Conservation (phyloP, 2,888 invertebrate genomes). For the Ethmia dodecea region DNA sequence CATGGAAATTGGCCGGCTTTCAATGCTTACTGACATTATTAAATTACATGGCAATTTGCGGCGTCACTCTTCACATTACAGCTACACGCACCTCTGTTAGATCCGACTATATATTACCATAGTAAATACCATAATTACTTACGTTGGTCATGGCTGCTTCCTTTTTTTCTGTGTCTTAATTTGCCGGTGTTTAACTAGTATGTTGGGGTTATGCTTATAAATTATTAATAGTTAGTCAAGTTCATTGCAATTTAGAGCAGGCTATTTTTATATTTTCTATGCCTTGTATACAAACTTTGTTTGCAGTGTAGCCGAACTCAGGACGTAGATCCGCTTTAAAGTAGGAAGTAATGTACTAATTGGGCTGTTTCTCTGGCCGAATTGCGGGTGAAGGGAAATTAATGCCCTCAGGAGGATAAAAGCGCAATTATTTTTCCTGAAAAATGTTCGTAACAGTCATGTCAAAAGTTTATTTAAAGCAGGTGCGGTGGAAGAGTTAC, state of each 20-base stretch:
- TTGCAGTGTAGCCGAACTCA: too few species aligned
- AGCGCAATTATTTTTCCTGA: conserved; percentile 61
- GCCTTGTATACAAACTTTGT: too few species aligned
- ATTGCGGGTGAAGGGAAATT: conserved; percentile 64
- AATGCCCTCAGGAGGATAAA: conserved; percentile 64
- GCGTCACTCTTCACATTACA: conserved; percentile 23
- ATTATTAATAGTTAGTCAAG: conserved; percentile 12
- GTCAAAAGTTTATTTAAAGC: conserved; percentile 62
- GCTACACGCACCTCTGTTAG: conserved; percentile 29
- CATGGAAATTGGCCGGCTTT: conserved; percentile 22
- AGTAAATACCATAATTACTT: conserved; percentile 38
- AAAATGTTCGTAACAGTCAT: conserved; percentile 51
- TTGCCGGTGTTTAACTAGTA: conserved; percentile 23
- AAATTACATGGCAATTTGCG: conserved; percentile 35
- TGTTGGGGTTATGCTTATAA: conserved; percentile 20
- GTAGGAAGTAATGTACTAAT: conserved; percentile 62
- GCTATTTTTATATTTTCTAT: too few species aligned
- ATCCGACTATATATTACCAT: conserved; percentile 33
- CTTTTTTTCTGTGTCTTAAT: conserved; percentile 26
- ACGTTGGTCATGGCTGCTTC: conserved; percentile 29
- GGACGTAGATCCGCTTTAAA: conserved; percentile 33
- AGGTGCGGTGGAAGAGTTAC: conserved; percentile 57
- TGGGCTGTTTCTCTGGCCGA: conserved; percentile 52
- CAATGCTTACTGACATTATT: conserved; percentile 29
- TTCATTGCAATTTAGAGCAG: conserved; percentile 17